These are phyloP conservation scores for Hippasteria phrygiana DNA, from an alignment of 53 echinoderm and acorn worm genomes.

Conservation along the genomic window DNA sequence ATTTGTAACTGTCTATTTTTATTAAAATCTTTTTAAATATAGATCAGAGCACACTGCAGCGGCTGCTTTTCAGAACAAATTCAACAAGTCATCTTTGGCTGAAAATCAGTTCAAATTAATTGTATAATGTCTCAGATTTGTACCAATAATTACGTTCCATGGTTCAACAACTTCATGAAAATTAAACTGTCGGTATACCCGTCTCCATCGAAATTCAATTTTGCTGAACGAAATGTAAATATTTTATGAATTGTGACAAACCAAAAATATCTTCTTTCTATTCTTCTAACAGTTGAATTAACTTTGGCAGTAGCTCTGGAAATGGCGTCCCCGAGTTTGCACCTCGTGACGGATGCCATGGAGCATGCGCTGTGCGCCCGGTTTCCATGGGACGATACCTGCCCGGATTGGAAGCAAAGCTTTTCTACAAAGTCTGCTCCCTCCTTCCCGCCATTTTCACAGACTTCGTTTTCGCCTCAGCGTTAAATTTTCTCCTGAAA, in stretches of 20 bases:
- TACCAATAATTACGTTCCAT: no score
- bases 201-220: neutral
- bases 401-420: constrained; percentile 3
- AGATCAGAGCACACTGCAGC: no score
- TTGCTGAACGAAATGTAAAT: no score
- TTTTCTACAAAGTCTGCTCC: neutral
- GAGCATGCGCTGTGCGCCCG: constrained; percentile 36
- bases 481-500: neutral
- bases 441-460: constrained; percentile 9
- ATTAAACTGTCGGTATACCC: no score
- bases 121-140: no score
- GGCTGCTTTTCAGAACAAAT: no score
- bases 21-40: no score
- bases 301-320: neutral
- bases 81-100: no score
- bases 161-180: no score
- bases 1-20: no score
- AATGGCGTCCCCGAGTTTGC: neutral
- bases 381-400: constrained; percentile 48
- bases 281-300: neutral
- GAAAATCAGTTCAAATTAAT: no score
- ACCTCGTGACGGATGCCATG: constrained; percentile 36
- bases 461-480: neutral
- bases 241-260: neutral
- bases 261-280: neutral